Evolutionary conservation across 2,113 vertebrate species (phyloP).

Genomic region (Elephas maximus): DNA sequence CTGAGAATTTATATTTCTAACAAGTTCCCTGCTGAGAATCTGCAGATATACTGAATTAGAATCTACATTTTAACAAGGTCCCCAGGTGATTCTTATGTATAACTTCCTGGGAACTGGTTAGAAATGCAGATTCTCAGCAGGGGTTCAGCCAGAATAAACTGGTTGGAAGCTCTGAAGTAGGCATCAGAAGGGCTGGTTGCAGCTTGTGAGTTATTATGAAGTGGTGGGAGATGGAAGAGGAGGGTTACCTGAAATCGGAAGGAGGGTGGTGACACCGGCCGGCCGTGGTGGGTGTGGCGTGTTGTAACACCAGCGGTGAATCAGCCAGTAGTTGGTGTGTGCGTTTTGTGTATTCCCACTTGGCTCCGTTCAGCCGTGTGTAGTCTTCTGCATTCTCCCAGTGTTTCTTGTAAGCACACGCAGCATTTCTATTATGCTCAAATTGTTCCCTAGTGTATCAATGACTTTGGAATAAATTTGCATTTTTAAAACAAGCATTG

Average conservation of each 20-base stretch:
- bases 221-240: neutral
- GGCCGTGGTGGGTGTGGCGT: too few species aligned
- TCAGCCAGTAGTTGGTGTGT: rapidly evolving
- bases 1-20: too few species aligned
- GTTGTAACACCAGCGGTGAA: neutral
- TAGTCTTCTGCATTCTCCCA: neutral
- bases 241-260: neutral
- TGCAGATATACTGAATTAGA: too few species aligned
- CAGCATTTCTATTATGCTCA: neutral
- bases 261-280: neutral
- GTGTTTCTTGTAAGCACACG: neutral
- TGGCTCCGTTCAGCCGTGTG: neutral
- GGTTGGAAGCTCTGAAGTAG: too few species aligned
- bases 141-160: too few species aligned
- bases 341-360: neutral
- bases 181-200: neutral
- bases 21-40: too few species aligned
- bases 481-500: conserved; percentile 9
- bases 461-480: neutral
- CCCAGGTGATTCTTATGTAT: too few species aligned
- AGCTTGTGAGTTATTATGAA: neutral
- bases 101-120: too few species aligned
- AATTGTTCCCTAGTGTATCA: neutral
- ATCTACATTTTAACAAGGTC: too few species aligned
- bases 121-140: too few species aligned